Conservation (phyloP, 1,140 invertebrate genomes). For the Orussus abietinus region DNA sequence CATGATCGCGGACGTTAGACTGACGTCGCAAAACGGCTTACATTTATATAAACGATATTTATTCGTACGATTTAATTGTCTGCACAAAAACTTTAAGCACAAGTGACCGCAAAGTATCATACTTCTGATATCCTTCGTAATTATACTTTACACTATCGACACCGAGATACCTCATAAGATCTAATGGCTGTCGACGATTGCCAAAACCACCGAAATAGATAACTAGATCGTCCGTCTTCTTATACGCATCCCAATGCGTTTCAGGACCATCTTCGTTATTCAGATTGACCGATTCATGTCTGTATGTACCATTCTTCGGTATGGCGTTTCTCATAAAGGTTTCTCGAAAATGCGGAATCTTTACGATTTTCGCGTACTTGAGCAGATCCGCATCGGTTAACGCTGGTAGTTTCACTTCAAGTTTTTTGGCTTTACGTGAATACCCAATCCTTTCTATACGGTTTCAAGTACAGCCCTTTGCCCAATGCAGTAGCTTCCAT, state of each 20-base stretch:
- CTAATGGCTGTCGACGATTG: slow-evolving; percentile 26
- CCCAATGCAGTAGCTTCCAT: too few relatives aligned
- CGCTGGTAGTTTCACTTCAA: slow-evolving; percentile 25
- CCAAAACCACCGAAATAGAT: slow-evolving; percentile 36
- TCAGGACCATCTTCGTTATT: slow-evolving; percentile 24
- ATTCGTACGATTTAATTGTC: slow-evolving; percentile 1
- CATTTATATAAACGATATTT: slow-evolving; percentile 12
- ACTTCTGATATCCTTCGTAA: slow-evolving; percentile 21
- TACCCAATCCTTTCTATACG: too few relatives aligned
- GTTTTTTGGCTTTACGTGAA: too few relatives aligned
- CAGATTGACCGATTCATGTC: slow-evolving; percentile 33
- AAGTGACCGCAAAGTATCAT: slow-evolving; percentile 25
- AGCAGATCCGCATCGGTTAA: slow-evolving; percentile 26
- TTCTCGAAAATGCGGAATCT: slow-evolving; percentile 30
- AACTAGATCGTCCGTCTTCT: slow-evolving; percentile 25
- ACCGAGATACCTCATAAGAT: slow-evolving; percentile 27
- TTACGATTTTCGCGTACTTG: slow-evolving; percentile 23
- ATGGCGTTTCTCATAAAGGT: slow-evolving; percentile 29
- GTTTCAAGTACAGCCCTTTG: too few relatives aligned
- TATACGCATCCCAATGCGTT: slow-evolving; percentile 37
- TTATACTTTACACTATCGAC: slow-evolving; percentile 24
- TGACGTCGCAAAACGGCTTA: slow-evolving; percentile 2
- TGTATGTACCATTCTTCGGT: slow-evolving; percentile 20
- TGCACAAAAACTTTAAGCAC: slow-evolving; percentile 23
- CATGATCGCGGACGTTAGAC: background rate